These are phyloP conservation scores for Paraplagusia blochii DNA, from an alignment of 2,113 vertebrate genomes.

Conservation along the genomic window DNA sequence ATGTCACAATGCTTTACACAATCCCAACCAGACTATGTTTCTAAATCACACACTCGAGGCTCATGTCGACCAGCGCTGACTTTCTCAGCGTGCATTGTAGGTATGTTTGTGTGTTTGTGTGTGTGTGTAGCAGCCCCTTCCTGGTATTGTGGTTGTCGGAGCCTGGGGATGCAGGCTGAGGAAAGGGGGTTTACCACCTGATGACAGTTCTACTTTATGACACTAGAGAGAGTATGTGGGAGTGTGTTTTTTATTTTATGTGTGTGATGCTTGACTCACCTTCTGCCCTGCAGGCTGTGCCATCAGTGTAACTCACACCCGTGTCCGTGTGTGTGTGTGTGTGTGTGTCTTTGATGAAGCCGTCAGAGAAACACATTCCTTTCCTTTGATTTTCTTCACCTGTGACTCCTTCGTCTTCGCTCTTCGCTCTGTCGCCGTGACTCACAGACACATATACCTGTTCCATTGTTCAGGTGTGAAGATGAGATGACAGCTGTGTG, in stretches of 20 bases:
- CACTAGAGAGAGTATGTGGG: constrained; percentile 30
- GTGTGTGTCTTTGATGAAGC: constrained; percentile 31
- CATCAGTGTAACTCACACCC: constrained; percentile 44
- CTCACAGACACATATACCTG: constrained; percentile 16
- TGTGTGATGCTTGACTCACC: constrained; percentile 47
- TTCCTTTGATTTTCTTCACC: constrained; percentile 6
- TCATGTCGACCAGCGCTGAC: constrained; percentile 8
- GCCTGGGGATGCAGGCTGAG: constrained; percentile 14
- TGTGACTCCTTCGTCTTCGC: not conserved
- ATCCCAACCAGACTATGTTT: not conserved
- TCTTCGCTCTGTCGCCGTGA: constrained; percentile 8
- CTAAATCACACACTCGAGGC: not conserved
- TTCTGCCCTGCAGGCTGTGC: constrained; percentile 35
- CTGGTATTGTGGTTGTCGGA: constrained; percentile 49
- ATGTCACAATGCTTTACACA: not conserved
- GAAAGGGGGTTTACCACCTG: constrained; percentile 28
- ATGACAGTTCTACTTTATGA: constrained; percentile 23
- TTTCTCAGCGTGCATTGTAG: constrained; percentile 3
- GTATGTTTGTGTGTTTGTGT: constrained; percentile 11
- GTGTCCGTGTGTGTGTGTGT: constrained; percentile 15
- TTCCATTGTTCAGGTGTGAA: constrained; percentile 12
- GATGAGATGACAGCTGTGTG: constrained; percentile 8
- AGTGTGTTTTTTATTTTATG: constrained; percentile 19
- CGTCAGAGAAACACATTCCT: constrained; percentile 22
- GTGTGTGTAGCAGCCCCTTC: constrained; percentile 37